Evolutionary conservation across 2,888 invertebrate species (phyloP).

Genomic region (Oscheius onirici): DNA sequence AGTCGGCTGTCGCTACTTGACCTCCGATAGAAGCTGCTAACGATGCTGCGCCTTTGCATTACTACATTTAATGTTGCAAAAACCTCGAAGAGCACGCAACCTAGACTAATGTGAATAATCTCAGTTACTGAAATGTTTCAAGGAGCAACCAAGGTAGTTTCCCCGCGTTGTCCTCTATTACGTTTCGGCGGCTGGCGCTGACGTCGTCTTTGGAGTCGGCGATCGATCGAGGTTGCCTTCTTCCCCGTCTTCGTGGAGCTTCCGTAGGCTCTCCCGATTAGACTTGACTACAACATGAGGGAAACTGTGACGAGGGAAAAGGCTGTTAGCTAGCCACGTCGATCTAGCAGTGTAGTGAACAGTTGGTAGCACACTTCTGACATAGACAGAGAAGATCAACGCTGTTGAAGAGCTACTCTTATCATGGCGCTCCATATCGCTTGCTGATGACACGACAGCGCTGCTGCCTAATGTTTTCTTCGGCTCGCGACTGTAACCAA

Average conservation of each 20-base stretch:
- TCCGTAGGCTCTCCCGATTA: slow-evolving; percentile 27
- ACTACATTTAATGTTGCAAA: background rate
- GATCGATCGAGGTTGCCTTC: slow-evolving; percentile 34
- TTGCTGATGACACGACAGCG: slow-evolving; percentile 30
- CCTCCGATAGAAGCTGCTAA: slow-evolving; percentile 25
- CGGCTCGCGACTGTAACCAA: slow-evolving; percentile 29
- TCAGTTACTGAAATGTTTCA: slow-evolving; percentile 6
- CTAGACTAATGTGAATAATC: no score
- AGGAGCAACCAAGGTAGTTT: slow-evolving; percentile 21
- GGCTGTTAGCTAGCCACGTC: slow-evolving; percentile 9
- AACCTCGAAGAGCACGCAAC: no score
- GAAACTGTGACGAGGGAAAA: background rate
- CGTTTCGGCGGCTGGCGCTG: slow-evolving; percentile 26
- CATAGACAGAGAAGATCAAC: slow-evolving; percentile 12
- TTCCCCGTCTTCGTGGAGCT: slow-evolving; percentile 28
- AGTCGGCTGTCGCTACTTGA: slow-evolving; percentile 8
- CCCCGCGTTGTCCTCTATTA: slow-evolving; percentile 20
- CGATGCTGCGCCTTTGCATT: slow-evolving; percentile 14
- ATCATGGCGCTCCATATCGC: slow-evolving; percentile 28
- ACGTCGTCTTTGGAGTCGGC: slow-evolving; percentile 30
- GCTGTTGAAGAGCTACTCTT: slow-evolving; percentile 27
- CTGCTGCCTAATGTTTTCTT: slow-evolving; percentile 20
- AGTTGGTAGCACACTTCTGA: slow-evolving; percentile 11
- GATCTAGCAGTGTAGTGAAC: slow-evolving; percentile 25
- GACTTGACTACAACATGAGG: slow-evolving; percentile 2